Evolutionary conservation across 2,797 vertebrate species (phyloP).

Genomic region (Girardinus metallicus): DNA sequence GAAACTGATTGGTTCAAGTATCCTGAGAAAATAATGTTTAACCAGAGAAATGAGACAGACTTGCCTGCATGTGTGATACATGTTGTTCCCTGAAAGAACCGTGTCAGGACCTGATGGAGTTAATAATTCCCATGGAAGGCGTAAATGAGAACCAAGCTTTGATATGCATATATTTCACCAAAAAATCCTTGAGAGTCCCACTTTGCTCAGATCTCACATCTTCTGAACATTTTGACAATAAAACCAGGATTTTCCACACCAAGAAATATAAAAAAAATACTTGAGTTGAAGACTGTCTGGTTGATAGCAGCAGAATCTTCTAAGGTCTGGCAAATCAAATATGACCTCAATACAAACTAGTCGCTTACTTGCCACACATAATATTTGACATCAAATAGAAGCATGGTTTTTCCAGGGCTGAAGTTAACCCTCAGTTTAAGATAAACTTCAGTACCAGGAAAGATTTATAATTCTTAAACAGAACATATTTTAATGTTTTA

Average conservation of each 20-base stretch:
- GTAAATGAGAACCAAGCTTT: background rate
- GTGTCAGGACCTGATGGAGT: background rate
- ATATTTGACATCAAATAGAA: background rate
- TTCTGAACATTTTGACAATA: background rate
- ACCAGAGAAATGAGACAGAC: background rate
- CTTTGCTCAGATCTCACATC: background rate
- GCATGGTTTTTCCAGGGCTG: background rate
- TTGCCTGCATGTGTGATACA: background rate
- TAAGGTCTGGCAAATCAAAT: background rate
- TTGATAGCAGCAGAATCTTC: background rate
- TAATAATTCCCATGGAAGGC: background rate
- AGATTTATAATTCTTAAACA: background rate
- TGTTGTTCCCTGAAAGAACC: background rate
- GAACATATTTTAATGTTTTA: background rate
- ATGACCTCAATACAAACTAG: background rate
- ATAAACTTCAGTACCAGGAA: background rate
- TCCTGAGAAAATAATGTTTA: constrained; percentile 2
- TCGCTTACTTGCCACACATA: background rate
- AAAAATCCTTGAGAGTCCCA: background rate
- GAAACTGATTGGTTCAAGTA: background rate
- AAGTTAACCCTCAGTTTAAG: background rate
- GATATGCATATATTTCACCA: background rate
- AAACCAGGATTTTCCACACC: background rate
- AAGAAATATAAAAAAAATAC: background rate
- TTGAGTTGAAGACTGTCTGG: background rate